Evolutionary conservation across 2,888 invertebrate species (phyloP), one percentile per base, ranked within the genome.

Genomic region (Tyria jacobaeae): DNA sequence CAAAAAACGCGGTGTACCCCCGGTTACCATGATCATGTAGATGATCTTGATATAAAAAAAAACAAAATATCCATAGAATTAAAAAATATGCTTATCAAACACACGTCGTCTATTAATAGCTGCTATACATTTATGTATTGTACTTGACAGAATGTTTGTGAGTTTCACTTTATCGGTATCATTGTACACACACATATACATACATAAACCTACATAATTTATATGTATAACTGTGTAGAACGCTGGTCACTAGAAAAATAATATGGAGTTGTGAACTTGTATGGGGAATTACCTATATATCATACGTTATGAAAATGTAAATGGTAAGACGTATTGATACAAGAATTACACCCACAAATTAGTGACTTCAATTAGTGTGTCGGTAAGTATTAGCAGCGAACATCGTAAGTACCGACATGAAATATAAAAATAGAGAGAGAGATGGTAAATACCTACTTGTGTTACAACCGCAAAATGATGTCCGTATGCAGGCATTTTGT

Each of bases 381-480:
- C 52, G 25, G 31, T 54, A 41, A 35, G 39, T 15, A 52, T 35
- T 57, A 71, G 68, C 65, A 71, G 75, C 71, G 70, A 68, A 68
- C 75, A 68, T 61, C 47, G 57, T 60, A 65, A 51, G 25, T 48
- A 51, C 41, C 55, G 55, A 34, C 55, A 55, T 44, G 31, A 41
- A 54, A 41, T 44, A 64, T 78, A 75, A 73, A 78, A 78, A 75
- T 76, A 78, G 73, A 70, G 68, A 75, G 64, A 72, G 54, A 55
- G 67, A 65, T 64, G 44, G 21, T 27, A 27, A 44, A 61, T 62
- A 56, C n/a, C n/a, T n/a, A n/a, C n/a, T 24, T 14, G 50, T 54
- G 67, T 70, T 75, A 64, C 64, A 61, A 61, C 47, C 68, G 73
- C 64, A 72, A 73, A 64, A 59, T 66, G 64, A 52, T 60, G 62